Conservation (phyloP, 2,888 invertebrate genomes). For the Heliconius ethilla region DNA sequence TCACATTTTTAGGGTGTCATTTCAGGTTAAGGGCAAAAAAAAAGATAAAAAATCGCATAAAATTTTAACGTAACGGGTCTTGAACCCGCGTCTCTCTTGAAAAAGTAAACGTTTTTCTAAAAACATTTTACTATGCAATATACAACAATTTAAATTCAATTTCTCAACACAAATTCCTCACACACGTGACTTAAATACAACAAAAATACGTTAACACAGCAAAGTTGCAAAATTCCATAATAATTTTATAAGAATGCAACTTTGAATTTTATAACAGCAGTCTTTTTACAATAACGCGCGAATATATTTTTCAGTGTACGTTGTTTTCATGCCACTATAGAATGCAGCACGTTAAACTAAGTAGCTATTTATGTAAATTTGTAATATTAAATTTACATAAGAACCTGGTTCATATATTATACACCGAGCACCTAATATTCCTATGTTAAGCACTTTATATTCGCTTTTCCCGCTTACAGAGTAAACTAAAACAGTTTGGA, state of each 20-base stretch:
- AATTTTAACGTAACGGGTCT: neutral
- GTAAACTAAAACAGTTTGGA: constrained; percentile 28
- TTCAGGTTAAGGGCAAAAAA: neutral
- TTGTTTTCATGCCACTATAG: constrained; percentile 26
- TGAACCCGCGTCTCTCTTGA: neutral
- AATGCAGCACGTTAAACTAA: constrained; percentile 35
- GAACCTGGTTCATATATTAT: constrained; percentile 41
- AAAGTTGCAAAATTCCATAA: constrained; percentile 7
- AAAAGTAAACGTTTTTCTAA: too few relatives aligned
- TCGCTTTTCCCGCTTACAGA: constrained; percentile 33
- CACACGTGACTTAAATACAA: constrained; percentile 4
- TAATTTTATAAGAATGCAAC: constrained; percentile 7
- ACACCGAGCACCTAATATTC: constrained; percentile 36
- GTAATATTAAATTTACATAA: constrained; percentile 43
- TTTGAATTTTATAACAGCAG: constrained; percentile 25
- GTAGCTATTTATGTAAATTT: constrained; percentile 42
- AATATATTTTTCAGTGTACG: constrained; percentile 24
- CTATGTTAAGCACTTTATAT: constrained; percentile 33
- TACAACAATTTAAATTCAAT: too few relatives aligned
- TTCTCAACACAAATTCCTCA: neutral
- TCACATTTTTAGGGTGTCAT: neutral
- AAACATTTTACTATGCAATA: neutral
- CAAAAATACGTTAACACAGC: constrained; percentile 1
- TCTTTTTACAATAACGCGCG: constrained; percentile 18
- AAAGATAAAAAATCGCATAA: neutral